Conservation (phyloP, 1,140 invertebrate species). For the Onthophagus taurus region DNA sequence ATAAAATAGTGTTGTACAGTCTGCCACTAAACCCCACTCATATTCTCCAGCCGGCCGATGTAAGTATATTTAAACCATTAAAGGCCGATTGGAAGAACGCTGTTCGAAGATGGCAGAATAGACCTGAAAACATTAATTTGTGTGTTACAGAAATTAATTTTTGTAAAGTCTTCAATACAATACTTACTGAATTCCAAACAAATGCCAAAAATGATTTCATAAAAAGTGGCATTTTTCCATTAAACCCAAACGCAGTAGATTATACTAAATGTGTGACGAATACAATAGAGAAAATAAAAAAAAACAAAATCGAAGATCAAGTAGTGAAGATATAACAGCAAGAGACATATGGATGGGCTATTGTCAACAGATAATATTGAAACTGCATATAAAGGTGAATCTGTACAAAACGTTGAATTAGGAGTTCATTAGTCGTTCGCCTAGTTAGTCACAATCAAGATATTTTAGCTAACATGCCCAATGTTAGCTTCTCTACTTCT, state of each 20-base stretch:
- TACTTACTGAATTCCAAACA: not conserved
- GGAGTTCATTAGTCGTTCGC: too few species aligned
- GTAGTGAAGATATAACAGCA: too few species aligned
- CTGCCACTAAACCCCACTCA: conserved; percentile 10
- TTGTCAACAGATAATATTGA: too few species aligned
- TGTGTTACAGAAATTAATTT: not conserved
- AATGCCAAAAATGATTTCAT: conserved; percentile 4
- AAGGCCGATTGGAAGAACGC: conserved; percentile 3
- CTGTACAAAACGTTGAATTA: too few species aligned
- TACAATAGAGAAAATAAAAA: too few species aligned
- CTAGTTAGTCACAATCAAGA: too few species aligned
- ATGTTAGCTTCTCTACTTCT: too few species aligned
- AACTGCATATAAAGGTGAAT: too few species aligned
- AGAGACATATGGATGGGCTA: too few species aligned
- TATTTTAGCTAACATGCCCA: too few species aligned
- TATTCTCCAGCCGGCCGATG: conserved; percentile 9
- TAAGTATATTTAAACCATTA: conserved; percentile 9
- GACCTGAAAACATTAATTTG: not conserved
- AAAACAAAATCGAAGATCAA: too few species aligned
- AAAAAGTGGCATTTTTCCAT: conserved; percentile 5
- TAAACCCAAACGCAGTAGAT: conserved; percentile 7
- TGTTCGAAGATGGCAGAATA: not conserved
- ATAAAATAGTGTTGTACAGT: conserved; percentile 12
- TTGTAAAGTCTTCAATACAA: not conserved
- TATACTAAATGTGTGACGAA: not conserved